Evolutionary conservation across 2,797 vertebrate species (phyloP).

Genomic region (Acomys russatus): DNA sequence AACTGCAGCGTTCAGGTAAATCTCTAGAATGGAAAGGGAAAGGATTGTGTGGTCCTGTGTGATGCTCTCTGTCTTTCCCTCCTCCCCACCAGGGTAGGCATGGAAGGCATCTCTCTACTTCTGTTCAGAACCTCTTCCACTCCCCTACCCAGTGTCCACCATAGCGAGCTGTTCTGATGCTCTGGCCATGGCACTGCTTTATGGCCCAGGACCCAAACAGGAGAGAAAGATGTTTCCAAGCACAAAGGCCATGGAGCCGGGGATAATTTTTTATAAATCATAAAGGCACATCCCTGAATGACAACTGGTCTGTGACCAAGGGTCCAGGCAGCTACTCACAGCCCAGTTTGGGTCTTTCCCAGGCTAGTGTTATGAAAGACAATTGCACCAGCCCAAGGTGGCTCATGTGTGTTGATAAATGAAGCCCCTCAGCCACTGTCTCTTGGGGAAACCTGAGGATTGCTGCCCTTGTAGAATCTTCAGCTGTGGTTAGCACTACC

Average conservation of each 20-base stretch:
- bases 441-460: not conserved
- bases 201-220: not conserved
- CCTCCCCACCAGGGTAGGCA: not conserved
- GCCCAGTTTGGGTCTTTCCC: not conserved
- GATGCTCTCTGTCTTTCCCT: not conserved
- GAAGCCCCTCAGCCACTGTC: not conserved
- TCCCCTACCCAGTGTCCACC: not conserved
- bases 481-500: not conserved
- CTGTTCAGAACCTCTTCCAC: not conserved
- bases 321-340: not conserved
- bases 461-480: not conserved
- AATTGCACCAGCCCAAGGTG: not conserved
- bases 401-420: not conserved
- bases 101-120: not conserved
- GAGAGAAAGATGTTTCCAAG: not conserved
- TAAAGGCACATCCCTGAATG: not conserved
- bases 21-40: not conserved
- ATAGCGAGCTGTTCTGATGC: rapidly evolving
- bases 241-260: not conserved
- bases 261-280: not conserved
- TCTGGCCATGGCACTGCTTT: not conserved
- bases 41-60: not conserved
- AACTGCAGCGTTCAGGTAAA: constrained; percentile 93
- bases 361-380: not conserved
- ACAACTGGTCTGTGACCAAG: not conserved